Conservation (phyloP, 2,113 vertebrate species). For the Gopherus evgoodei region DNA sequence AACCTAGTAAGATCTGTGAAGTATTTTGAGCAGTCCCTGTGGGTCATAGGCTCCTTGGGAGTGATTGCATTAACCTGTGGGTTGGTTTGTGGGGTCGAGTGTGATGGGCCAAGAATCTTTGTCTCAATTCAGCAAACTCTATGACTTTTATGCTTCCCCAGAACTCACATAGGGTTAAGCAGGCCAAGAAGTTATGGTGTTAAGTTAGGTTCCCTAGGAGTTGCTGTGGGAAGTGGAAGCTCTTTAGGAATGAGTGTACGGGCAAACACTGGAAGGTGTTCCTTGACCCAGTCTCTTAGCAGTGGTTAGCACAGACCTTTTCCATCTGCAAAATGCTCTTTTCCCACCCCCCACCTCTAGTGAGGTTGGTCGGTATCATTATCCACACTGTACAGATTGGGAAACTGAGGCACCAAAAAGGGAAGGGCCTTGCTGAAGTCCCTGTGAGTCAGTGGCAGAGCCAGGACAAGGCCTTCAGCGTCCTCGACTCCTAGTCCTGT, state of each 20-base stretch:
- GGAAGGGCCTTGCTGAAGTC: not conserved
- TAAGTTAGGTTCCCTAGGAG: not conserved
- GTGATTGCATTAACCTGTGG: not conserved
- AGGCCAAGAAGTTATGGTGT: not conserved
- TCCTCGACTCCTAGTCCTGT: not conserved
- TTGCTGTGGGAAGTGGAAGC: not conserved
- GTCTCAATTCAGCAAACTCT: not conserved
- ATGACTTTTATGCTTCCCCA: not conserved
- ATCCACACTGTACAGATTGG: not conserved
- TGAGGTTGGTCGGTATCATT: not conserved
- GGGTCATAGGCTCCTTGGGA: not conserved
- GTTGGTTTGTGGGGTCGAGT: not conserved
- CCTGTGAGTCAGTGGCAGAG: not conserved
- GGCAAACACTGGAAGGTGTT: not conserved
- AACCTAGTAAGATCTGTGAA: not conserved
- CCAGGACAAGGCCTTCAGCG: not conserved
- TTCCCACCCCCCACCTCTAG: not conserved
- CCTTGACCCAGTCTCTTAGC: not conserved
- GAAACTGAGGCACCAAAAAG: not conserved
- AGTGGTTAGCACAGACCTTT: not conserved
- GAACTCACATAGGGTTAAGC: not conserved
- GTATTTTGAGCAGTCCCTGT: not conserved
- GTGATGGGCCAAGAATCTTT: not conserved
- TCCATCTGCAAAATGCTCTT: not conserved
- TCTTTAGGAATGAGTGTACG: not conserved